Evolutionary conservation across 2,113 vertebrate species (phyloP).

Genomic region (cattle (Bos taurus)): ARS-UCD2.0 NC_037336.1:41243001-41243500

Average conservation of each 20-base stretch:
- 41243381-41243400: neutral
- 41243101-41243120: neutral
- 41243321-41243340: neutral
- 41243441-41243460: neutral
- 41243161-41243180: neutral
- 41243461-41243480: neutral
- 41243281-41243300: neutral
- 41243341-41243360: neutral
- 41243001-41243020: neutral
- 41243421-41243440: neutral
- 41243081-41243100: neutral
- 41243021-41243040: neutral
- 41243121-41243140: neutral
- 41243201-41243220: neutral
- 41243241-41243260: neutral
- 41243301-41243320: neutral
- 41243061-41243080: neutral
- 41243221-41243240: neutral
- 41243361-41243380: neutral
- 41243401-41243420: neutral
- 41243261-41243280: neutral
- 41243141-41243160: neutral
- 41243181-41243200: neutral
- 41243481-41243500: neutral
- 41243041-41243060: neutral